These are phyloP conservation scores for Synaphobranchus kaupii DNA, from an alignment of 2,797 vertebrate genomes.

Conservation along the genomic window DNA sequence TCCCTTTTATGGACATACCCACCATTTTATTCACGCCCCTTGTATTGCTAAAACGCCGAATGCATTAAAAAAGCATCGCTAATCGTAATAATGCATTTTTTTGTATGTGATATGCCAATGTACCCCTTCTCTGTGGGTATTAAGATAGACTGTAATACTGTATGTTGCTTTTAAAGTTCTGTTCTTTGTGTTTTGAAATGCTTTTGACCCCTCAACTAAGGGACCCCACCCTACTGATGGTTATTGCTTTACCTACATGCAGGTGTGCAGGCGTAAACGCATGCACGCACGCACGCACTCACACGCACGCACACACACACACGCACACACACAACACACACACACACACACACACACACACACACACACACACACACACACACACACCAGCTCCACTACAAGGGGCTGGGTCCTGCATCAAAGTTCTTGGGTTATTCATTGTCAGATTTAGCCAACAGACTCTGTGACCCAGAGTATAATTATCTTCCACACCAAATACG, in stretches of 20 bases:
- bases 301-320: conserved; percentile 71
- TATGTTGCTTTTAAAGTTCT: conserved; percentile 84
- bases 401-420: conserved; percentile 85
- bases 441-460: conserved; percentile 92
- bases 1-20: conserved; percentile 80
- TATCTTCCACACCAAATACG: conserved; percentile 92
- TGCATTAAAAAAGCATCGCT: conserved; percentile 61
- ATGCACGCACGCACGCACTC: conserved; percentile 70
- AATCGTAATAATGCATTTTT: conserved; percentile 73
- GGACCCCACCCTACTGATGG: conserved; percentile 85
- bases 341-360: conserved; percentile 61
- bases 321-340: conserved; percentile 71
- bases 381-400: conserved; percentile 76
- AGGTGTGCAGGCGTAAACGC: conserved; percentile 46
- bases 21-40: conserved; percentile 75
- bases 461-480: conserved; percentile 76
- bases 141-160: conserved; percentile 80
- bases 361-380: conserved; percentile 22
- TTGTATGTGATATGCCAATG: conserved; percentile 79
- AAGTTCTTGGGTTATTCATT: conserved; percentile 89
- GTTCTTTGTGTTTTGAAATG: conserved; percentile 83
- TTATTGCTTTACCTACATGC: conserved; percentile 80
- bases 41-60: conserved; percentile 57
- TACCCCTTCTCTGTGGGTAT: conserved; percentile 85
- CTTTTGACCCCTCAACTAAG: conserved; percentile 82